Base-by-base conservation (phyloP, 2,113 vertebrate genomes). In the Dipodomys merriami region DNA sequence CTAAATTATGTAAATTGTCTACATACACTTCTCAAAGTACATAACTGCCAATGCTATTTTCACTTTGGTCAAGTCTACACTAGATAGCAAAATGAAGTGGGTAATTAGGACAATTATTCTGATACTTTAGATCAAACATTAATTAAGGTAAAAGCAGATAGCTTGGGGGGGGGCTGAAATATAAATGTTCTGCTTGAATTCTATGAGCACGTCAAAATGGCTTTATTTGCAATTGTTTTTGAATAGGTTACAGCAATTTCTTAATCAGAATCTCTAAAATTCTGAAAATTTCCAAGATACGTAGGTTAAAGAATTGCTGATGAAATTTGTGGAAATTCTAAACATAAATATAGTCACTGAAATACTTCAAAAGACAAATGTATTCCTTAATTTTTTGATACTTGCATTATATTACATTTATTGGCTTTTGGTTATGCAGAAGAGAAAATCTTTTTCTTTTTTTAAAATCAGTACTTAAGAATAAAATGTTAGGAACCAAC, bases 1-100 rank as follows among this genome's bases (percentile, higher is more conserved):
- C 90, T 95, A 96, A 96, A 97, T 96, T 97, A 97, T 95, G 85
- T 96, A 96, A 97, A 97, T 95, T 95, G 85, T 96, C 93, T 93
- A 90, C 57, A 95, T 89, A 94, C 85, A 95, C 91, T 93, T 96
- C 87, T 96, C 87, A 91, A 96, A 97, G 94, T 93, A 94, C 88
- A 76, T 92, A 95, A 96, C 95, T 94, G 94, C 87, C 83, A 80
- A 95, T 95, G 93, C 67, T 96, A 77, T 96, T 96, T 95, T 96
- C 91, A 93, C 93, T 96, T 96, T 95, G 95, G 91, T 95, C 82
- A 97, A 95, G 91, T 95, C 96, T 95, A 90, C 82, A 87, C 81
- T 93, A 91, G 44, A 86, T 95, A 96, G 83, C 79, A 95, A 95
- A 96, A 95, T 90, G 91, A 97, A 97, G 87, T 95, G 88, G 96